phyloP scores from a whole-genome alignment of 2,888 invertebrate species.

The Caenorhabditis doughertyi region DNA sequence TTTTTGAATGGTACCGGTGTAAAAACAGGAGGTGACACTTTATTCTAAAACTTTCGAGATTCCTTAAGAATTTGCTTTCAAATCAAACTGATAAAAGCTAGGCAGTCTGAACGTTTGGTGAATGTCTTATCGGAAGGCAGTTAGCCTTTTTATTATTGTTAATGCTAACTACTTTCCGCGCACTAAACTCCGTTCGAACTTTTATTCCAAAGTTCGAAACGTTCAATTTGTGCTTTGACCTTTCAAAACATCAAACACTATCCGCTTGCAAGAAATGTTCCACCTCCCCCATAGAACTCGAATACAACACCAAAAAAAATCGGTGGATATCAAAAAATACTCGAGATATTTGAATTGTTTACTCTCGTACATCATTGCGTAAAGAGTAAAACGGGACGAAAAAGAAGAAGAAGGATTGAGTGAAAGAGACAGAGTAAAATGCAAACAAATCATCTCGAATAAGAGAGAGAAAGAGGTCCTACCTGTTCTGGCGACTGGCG shows the following conservation, averaged over 20 bases:
- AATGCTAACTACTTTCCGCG: too few species aligned
- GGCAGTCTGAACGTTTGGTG: too few species aligned
- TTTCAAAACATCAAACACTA: not conserved
- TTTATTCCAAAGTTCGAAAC: too few species aligned
- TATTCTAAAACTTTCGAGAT: too few species aligned
- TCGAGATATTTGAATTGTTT: conserved; percentile 39
- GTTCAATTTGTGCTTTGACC: not conserved
- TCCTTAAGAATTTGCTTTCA: too few species aligned
- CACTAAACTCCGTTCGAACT: too few species aligned
- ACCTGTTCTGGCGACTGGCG: conserved; percentile 81
- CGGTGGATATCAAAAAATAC: conserved; percentile 45
- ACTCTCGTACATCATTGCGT: conserved; percentile 62
- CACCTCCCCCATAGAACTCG: not conserved
- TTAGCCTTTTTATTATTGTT: too few species aligned
- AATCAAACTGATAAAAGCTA: too few species aligned
- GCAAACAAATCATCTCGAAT: conserved; percentile 35
- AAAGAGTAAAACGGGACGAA: conserved; percentile 37
- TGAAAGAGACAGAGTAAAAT: conserved; percentile 34
- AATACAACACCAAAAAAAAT: conserved; percentile 18
- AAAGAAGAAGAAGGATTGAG: not conserved
- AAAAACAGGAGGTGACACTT: too few species aligned
- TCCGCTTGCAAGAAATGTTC: conserved; percentile 1
- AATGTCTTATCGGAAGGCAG: too few species aligned
- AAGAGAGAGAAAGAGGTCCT: not conserved
- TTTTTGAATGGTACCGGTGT: not conserved